Evolutionary conservation across 1,140 invertebrate genomes (phyloP).

Genomic region (Dendroctonus ponderosae): DNA sequence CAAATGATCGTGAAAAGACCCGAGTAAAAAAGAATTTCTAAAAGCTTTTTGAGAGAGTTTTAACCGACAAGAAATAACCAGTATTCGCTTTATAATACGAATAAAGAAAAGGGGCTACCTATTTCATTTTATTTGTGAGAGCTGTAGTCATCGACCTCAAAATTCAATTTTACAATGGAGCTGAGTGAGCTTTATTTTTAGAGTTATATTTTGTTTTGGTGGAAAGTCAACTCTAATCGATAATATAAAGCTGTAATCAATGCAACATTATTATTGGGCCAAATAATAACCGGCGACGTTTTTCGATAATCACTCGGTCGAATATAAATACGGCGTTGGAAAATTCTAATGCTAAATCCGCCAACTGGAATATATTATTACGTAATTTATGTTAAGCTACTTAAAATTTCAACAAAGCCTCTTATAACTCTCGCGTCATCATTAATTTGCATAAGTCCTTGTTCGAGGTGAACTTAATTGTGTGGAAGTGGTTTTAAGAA

Average conservation of each 20-base stretch:
- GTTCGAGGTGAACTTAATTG: conserved; percentile 28
- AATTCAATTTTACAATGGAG: too few species aligned
- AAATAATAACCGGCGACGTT: too few species aligned
- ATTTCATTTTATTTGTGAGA: conserved; percentile 8
- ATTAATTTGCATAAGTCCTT: conserved; percentile 29
- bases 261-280: too few species aligned
- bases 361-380: conserved; percentile 19
- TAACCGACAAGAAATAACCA: conserved; percentile 16
- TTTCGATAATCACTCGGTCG: too few species aligned
- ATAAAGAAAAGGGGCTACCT: conserved; percentile 10
- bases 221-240: too few species aligned
- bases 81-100: conserved; percentile 12
- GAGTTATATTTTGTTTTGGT: too few species aligned
- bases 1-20: conserved; percentile 14
- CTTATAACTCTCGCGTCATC: conserved; percentile 20
- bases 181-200: too few species aligned
- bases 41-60: conserved; percentile 16
- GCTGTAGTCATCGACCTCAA: neutral
- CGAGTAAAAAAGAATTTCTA: conserved; percentile 13
- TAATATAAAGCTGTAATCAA: too few species aligned
- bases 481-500: conserved; percentile 11
- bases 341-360: too few species aligned
- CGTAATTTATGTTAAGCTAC: conserved; percentile 31
- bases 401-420: conserved; percentile 27
- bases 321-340: too few species aligned